Evolutionary conservation across 1,140 invertebrate species (phyloP).

Genomic region (Pseudachorutes palmiensis): DNA sequence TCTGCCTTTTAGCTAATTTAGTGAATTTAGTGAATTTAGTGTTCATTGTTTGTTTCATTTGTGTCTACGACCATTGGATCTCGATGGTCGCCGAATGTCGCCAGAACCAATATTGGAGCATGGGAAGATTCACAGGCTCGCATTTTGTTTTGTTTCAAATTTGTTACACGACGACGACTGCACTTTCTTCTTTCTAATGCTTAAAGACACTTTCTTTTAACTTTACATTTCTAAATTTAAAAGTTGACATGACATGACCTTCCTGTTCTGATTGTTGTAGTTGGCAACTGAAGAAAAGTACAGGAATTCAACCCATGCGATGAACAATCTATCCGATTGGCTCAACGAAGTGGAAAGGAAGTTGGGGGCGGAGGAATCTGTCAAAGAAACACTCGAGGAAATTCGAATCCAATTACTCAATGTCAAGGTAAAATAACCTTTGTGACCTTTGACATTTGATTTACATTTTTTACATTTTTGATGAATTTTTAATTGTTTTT

Average conservation of each 20-base stretch:
- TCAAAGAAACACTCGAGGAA: constrained; percentile 78
- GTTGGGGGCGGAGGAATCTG: constrained; percentile 76
- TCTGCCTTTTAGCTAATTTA: no score
- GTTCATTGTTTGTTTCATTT: no score
- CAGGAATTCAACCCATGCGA: constrained; percentile 73
- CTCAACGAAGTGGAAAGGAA: constrained; percentile 75
- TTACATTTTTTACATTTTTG: constrained; percentile 1
- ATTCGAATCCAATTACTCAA: constrained; percentile 80
- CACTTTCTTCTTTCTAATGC: constrained; percentile 14
- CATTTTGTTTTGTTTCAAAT: constrained; percentile 16
- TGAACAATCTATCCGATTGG: constrained; percentile 79
- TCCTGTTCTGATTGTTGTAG: constrained; percentile 45
- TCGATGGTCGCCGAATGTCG: no score
- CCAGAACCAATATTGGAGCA: neutral
- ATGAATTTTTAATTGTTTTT: constrained; percentile 35
- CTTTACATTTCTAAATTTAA: neutral
- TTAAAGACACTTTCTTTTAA: constrained; percentile 5
- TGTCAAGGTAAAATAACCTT: constrained; percentile 58
- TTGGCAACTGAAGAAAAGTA: constrained; percentile 91
- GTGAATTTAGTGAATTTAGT: no score
- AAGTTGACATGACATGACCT: neutral
- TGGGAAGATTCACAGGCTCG: neutral
- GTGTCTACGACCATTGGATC: no score
- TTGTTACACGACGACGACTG: constrained; percentile 11
- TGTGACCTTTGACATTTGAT: neutral